Conservation (phyloP, 2,113 vertebrate genomes). For the Alces alces region DNA sequence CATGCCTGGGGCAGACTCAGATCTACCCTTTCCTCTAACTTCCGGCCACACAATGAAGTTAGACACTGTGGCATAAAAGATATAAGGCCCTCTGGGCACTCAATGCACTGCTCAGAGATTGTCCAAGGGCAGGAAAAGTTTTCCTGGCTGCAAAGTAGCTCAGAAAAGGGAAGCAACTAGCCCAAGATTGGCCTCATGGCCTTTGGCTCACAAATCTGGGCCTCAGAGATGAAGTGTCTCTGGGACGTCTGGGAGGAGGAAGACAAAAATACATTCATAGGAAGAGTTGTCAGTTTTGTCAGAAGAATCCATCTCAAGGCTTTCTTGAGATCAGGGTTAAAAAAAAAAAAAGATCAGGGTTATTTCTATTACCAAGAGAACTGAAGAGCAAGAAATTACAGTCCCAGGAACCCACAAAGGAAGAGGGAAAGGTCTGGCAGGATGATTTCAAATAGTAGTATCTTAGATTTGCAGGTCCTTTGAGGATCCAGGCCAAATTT, state of each 20-base stretch:
- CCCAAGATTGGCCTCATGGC: background rate
- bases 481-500: background rate
- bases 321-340: background rate
- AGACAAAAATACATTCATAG: background rate
- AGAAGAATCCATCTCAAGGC: background rate
- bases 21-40: background rate
- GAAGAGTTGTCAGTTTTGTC: background rate
- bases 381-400: background rate
- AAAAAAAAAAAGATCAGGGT: background rate
- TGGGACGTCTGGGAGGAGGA: background rate
- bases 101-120: background rate
- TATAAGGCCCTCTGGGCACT: background rate
- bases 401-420: background rate
- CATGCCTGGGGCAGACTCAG: background rate
- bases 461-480: background rate
- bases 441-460: background rate
- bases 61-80: background rate
- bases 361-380: background rate
- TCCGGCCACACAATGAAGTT: background rate
- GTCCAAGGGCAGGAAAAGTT: background rate
- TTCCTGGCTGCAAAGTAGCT: background rate
- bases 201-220: background rate
- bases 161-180: background rate
- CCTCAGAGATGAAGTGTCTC: background rate
- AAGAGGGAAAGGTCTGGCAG: background rate